Percentiles rank a stretch among this genome's conserved stretches.
Conservation (phyloP, 2,797 vertebrate species). For the Pseudochaenichthys georgianus region DNA sequence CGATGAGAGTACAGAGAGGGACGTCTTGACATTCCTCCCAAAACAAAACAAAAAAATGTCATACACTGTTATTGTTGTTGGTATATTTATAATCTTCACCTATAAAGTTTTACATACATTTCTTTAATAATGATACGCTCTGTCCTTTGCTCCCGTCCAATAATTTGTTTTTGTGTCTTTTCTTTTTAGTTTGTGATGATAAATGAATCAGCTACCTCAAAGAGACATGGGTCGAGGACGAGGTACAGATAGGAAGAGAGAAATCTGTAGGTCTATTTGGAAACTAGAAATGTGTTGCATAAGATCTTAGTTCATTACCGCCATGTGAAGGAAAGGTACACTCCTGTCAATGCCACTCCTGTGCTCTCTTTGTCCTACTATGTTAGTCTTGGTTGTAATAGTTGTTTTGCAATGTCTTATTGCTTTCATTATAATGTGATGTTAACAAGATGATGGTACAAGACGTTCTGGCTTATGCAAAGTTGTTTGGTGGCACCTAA, state of each 20-base stretch:
- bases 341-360: conserved; percentile 8
- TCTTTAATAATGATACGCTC: conserved; percentile 22
- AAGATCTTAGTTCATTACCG: conserved; percentile 50
- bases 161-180: conserved; percentile 43
- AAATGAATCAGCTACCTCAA: conserved; percentile 41
- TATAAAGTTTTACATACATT: conserved; percentile 19
- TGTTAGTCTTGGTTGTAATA: neutral
- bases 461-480: neutral
- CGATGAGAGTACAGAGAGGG: neutral
- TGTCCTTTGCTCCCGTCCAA: conserved; percentile 43
- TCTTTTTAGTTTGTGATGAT: conserved; percentile 49
- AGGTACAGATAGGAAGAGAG: conserved; percentile 20
- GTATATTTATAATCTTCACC: conserved; percentile 11
- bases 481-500: neutral
- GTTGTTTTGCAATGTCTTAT: neutral
- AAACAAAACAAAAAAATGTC: neutral
- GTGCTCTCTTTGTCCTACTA: conserved; percentile 1
- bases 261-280: conserved; percentile 24
- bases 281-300: conserved; percentile 60
- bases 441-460: neutral
- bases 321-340: conserved; percentile 33
- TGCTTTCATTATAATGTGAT: neutral
- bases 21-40: neutral
- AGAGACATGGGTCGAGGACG: conserved; percentile 4
- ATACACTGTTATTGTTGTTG: neutral